Conservation (phyloP, 2,888 invertebrate species). For the Trissolcus brochymenae region DNA sequence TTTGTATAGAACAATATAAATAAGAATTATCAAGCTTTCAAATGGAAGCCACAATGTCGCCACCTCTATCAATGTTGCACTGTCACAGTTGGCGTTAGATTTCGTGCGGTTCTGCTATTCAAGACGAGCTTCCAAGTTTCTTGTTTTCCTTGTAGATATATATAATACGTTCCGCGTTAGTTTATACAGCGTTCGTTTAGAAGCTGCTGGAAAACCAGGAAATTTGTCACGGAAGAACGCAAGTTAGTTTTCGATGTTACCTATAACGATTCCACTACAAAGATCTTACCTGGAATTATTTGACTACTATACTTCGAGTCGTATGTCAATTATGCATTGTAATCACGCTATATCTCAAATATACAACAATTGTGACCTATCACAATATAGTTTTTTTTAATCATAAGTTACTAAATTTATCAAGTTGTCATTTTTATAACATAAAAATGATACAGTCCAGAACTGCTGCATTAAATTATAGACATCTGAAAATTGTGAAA, state of each 20-base stretch:
- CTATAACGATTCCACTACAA: constrained; percentile 45
- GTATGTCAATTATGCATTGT: constrained; percentile 53
- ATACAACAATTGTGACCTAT: too few species aligned
- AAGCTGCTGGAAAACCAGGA: constrained; percentile 55
- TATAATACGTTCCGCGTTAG: constrained; percentile 38
- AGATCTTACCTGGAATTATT: constrained; percentile 52
- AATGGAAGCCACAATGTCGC: constrained; percentile 44
- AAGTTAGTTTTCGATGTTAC: constrained; percentile 55
- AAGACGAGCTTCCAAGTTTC: constrained; percentile 56
- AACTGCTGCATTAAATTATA: too few species aligned
- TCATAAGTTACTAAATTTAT: too few species aligned
- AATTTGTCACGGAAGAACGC: constrained; percentile 58
- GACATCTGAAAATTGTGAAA: constrained; percentile 14
- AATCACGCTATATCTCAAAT: too few species aligned
- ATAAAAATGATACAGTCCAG: too few species aligned
- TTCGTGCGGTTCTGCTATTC: constrained; percentile 53
- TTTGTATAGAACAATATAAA: too few species aligned
- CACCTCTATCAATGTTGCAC: constrained; percentile 48
- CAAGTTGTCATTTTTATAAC: too few species aligned
- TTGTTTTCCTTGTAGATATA: constrained; percentile 53
- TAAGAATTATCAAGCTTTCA: constrained; percentile 53
- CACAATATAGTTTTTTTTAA: too few species aligned
- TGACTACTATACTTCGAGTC: constrained; percentile 42
- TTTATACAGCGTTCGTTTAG: constrained; percentile 47
- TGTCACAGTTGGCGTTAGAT: constrained; percentile 62